A percentile compares a stretch with the other conserved stretches of the same genome.
Conservation (phyloP, 2,797 vertebrate species). For the Liasis olivaceus region DNA sequence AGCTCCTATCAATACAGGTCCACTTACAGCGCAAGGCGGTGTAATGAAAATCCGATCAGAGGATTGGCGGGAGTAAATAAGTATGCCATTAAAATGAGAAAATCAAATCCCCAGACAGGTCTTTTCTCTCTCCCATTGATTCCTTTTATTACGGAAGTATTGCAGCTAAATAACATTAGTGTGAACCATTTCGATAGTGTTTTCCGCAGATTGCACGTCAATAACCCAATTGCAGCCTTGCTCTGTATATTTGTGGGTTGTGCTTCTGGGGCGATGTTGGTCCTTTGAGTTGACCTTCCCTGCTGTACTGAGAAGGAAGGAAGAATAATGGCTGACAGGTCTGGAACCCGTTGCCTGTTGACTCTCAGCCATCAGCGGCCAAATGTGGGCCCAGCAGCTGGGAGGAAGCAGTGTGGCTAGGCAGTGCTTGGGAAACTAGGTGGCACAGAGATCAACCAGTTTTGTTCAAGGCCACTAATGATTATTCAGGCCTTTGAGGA, state of each 20-base stretch:
- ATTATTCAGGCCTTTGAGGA: not conserved
- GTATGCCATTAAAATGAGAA: slow-evolving; percentile 78
- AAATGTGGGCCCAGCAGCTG: not conserved
- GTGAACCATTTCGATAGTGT: slow-evolving; percentile 74
- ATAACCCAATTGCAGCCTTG: slow-evolving; percentile 49
- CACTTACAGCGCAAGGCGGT: slow-evolving; percentile 69
- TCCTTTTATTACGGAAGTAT: slow-evolving; percentile 77
- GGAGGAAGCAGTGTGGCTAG: too few relatives aligned
- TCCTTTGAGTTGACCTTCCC: not conserved
- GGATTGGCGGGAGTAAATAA: slow-evolving; percentile 75
- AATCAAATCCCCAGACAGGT: slow-evolving; percentile 74
- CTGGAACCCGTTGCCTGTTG: not conserved
- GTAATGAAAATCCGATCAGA: slow-evolving; percentile 75
- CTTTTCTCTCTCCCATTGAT: slow-evolving; percentile 75
- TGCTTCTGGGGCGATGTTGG: not conserved
- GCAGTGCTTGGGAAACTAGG: not conserved
- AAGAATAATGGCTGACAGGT: not conserved
- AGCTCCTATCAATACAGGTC: slow-evolving; percentile 70
- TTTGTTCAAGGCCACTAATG: not conserved
- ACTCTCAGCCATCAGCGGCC: not conserved
- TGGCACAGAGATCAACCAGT: not conserved
- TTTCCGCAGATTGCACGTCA: slow-evolving; percentile 60
- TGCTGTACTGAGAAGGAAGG: not conserved
- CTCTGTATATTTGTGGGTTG: not conserved
- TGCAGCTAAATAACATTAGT: slow-evolving; percentile 78